Percentiles rank a stretch among this genome's conserved stretches.
Evolutionary conservation across 1,140 invertebrate species (phyloP).

Genomic region (Steinernema feltiae): DNA sequence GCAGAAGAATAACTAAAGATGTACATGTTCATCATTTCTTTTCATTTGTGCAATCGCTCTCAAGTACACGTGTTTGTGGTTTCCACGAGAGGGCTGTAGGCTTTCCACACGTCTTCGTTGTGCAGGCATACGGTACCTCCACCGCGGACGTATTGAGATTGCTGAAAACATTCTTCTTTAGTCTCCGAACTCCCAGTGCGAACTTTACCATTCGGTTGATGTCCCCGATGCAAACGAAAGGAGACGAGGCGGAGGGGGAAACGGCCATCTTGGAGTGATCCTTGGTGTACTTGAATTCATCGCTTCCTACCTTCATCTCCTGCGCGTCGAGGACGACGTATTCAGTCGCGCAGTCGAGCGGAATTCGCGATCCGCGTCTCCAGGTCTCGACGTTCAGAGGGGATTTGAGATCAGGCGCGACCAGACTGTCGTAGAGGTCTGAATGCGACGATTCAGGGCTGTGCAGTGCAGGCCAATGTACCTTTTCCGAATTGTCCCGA

Average conservation of each 20-base stretch:
- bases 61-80: conserved; percentile 6
- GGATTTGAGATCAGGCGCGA: conserved; percentile 33
- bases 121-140: conserved; percentile 39
- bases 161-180: conserved; percentile 24
- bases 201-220: conserved; percentile 43
- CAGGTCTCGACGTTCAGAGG: conserved; percentile 38
- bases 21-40: too few species aligned
- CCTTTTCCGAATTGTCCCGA: conserved; percentile 34
- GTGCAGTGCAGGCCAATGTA: background rate
- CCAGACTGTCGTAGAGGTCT: conserved; percentile 39
- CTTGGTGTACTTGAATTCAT: conserved; percentile 41
- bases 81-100: conserved; percentile 27
- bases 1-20: too few species aligned
- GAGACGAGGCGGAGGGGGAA: conserved; percentile 17
- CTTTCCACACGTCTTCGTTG: conserved; percentile 30
- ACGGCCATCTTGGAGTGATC: conserved; percentile 43
- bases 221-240: conserved; percentile 42
- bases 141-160: conserved; percentile 39
- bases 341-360: conserved; percentile 15
- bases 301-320: conserved; percentile 21
- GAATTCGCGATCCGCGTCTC: conserved; percentile 29
- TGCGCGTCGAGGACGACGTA: conserved; percentile 20
- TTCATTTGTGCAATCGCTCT: too few species aligned
- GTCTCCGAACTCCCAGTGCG: background rate
- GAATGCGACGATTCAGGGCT: background rate